These are phyloP conservation scores for Caenorhabditis latens DNA, from an alignment of 1,140 invertebrate genomes.

Conservation along the genomic window DNA sequence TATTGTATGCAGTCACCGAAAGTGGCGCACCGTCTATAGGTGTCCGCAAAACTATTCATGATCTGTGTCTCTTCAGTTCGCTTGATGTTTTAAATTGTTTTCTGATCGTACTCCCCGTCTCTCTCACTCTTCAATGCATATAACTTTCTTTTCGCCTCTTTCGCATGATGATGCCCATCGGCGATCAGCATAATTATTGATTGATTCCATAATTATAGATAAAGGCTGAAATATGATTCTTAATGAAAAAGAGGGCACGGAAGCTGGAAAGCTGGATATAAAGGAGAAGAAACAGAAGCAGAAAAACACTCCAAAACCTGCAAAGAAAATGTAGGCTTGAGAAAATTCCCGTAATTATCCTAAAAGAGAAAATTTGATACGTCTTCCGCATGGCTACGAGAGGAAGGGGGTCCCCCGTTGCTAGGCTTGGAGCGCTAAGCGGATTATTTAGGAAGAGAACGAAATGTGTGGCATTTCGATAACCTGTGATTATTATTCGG, in stretches of 20 bases:
- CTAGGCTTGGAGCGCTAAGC: constrained; percentile 8
- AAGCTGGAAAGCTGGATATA: not conserved
- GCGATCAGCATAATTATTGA: constrained; percentile 46
- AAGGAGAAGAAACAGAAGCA: not conserved
- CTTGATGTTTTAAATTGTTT: not conserved
- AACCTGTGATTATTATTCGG: no score
- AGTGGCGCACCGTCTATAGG: constrained; percentile 51
- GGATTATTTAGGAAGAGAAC: not conserved
- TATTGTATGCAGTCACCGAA: constrained; percentile 56
- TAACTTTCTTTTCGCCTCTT: constrained; percentile 12
- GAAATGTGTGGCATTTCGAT: not conserved
- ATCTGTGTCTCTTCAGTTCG: constrained; percentile 31
- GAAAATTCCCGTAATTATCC: no score
- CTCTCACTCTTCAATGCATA: constrained; percentile 15
- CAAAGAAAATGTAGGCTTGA: no score
- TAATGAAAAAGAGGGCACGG: not conserved
- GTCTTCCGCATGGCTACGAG: not conserved
- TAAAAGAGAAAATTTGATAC: not conserved
- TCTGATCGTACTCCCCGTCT: constrained; percentile 31
- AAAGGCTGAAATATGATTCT: not conserved
- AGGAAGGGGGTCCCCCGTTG: not conserved
- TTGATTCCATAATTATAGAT: not conserved
- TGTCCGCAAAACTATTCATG: constrained; percentile 29
- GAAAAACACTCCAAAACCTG: no score
- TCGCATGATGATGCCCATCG: not conserved